These are phyloP conservation scores for Oligia strigilis DNA, from an alignment of 2,888 invertebrate genomes.

Conservation along the genomic window DNA sequence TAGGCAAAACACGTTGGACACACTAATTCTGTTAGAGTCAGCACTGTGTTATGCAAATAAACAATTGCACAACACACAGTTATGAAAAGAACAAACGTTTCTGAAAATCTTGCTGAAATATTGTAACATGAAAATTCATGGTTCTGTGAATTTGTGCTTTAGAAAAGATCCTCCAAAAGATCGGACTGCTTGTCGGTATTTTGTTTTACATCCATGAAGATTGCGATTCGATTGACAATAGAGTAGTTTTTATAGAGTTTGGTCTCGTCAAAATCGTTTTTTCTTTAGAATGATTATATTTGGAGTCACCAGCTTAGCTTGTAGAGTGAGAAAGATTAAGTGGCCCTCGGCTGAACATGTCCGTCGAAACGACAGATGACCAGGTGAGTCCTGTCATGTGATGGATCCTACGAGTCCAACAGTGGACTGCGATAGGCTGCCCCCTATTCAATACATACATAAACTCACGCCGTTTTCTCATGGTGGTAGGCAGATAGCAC, in stretches of 20 bases:
- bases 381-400: too few species aligned
- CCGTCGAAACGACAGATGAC: not conserved
- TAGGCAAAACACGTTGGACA: conserved; percentile 46
- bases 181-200: not conserved
- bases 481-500: too few species aligned
- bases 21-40: conserved; percentile 49
- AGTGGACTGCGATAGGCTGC: not conserved
- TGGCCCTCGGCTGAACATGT: not conserved
- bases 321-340: not conserved
- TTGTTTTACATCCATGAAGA: not conserved
- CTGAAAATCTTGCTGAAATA: conserved; percentile 12
- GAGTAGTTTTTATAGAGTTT: not conserved
- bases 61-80: conserved; percentile 31
- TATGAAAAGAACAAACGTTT: conserved; percentile 40
- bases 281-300: not conserved
- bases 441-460: too few species aligned
- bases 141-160: not conserved
- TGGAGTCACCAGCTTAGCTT: not conserved
- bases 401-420: not conserved
- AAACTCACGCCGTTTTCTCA: too few species aligned
- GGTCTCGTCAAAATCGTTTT: not conserved
- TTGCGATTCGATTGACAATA: not conserved
- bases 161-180: not conserved
- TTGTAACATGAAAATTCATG: conserved; percentile 7
- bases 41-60: conserved; percentile 39